Conservation (phyloP, 2,797 vertebrate species). For the Pyrocephalus nanus region DNA sequence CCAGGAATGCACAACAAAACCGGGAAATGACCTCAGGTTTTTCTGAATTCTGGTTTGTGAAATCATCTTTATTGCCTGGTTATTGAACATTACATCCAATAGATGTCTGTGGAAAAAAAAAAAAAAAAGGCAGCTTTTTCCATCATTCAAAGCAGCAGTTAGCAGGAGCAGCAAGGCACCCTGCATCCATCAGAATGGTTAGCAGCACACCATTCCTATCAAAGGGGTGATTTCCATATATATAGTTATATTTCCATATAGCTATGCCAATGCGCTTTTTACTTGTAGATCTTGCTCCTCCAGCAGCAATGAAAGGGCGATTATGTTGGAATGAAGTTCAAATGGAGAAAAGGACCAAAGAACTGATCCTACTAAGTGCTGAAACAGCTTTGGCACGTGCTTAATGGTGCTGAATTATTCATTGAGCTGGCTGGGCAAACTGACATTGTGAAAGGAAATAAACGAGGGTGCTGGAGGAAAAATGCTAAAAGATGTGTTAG, state of each 20-base stretch:
- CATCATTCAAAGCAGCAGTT: background rate
- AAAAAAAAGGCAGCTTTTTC: background rate
- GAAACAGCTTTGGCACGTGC: background rate
- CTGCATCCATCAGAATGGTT: background rate
- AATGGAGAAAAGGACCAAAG: background rate
- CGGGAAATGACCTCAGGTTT: background rate
- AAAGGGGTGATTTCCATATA: conserved; percentile 41
- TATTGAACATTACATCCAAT: background rate
- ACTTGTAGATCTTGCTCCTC: background rate
- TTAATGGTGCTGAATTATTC: conserved; percentile 57
- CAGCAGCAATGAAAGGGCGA: background rate
- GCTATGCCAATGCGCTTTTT: background rate
- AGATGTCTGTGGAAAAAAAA: background rate
- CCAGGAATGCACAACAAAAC: background rate
- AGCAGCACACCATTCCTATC: background rate
- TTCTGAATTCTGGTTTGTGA: background rate
- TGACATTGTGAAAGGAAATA: background rate
- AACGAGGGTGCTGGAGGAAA: background rate
- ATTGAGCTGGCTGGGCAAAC: background rate
- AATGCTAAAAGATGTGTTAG: background rate
- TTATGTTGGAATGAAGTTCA: conserved; percentile 19
- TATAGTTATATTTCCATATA: conserved; percentile 28
- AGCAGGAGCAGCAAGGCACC: background rate
- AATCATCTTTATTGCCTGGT: background rate
- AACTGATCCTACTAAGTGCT: background rate